Evolutionary conservation across 2,797 vertebrate genomes (phyloP).

Genomic region (Sebastes vulpes): DNA sequence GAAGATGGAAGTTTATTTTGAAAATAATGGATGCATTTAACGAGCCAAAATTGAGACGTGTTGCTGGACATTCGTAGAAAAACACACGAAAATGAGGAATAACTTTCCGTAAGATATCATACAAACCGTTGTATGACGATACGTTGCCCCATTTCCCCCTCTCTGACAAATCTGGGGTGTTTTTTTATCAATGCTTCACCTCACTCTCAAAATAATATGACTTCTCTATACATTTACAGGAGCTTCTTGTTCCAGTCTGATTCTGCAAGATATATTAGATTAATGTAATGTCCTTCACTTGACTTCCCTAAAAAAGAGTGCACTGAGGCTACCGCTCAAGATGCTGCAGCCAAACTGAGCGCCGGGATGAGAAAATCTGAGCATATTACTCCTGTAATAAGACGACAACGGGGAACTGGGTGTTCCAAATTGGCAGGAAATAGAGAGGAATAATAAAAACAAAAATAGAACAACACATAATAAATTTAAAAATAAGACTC

Average conservation of each 20-base stretch:
- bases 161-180: background rate
- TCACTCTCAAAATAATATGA: background rate
- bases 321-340: background rate
- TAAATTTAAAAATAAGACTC: background rate
- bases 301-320: background rate
- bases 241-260: background rate
- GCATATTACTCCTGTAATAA: background rate
- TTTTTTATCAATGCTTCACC: background rate
- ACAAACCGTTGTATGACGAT: no score
- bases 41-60: no score
- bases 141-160: no score
- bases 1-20: no score
- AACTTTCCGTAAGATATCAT: no score
- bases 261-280: background rate
- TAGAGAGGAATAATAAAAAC: background rate
- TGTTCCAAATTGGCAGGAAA: no score
- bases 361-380: background rate
- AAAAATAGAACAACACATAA: background rate
- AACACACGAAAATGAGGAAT: no score
- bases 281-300: background rate
- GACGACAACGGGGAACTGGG: background rate
- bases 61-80: no score
- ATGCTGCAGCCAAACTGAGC: background rate
- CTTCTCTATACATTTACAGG: background rate
- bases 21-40: no score